phyloP scores from a whole-genome alignment of 2,888 invertebrate species.

The Heliconius charithonia region DNA sequence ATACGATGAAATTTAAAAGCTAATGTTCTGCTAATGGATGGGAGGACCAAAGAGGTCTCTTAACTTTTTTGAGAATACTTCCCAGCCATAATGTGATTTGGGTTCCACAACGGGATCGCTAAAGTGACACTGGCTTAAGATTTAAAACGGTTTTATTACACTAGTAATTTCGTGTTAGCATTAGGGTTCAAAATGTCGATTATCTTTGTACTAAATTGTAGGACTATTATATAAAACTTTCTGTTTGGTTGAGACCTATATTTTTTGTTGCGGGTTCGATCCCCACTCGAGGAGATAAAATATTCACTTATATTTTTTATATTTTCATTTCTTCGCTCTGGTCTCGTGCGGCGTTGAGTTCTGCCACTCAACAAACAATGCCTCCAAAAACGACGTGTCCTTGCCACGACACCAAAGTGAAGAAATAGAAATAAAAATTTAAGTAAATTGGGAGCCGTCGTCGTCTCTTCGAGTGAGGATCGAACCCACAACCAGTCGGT shows the following conservation, averaged over 20 bases:
- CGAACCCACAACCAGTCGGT: too few species aligned
- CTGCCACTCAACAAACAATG: too few species aligned
- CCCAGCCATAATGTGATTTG: slow-evolving; percentile 25
- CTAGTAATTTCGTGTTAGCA: neutral
- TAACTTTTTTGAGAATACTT: slow-evolving; percentile 32
- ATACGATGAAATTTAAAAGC: slow-evolving; percentile 41
- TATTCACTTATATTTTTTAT: too few species aligned
- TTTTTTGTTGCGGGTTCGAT: neutral
- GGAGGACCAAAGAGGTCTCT: slow-evolving; percentile 37
- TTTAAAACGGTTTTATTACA: slow-evolving; percentile 21
- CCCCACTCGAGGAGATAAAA: neutral
- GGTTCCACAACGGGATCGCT: slow-evolving; percentile 8
- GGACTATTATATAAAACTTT: neutral
- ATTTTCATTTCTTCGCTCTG: too few species aligned
- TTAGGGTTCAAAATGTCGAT: neutral
- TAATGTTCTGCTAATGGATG: slow-evolving; percentile 44
- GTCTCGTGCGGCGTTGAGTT: too few species aligned
- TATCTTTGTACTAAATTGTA: neutral
- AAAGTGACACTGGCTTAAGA: slow-evolving; percentile 17
- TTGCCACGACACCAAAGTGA: too few species aligned
- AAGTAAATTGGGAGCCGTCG: too few species aligned
- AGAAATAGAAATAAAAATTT: too few species aligned
- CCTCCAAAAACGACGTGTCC: too few species aligned
- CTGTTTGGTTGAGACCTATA: neutral
- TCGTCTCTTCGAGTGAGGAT: too few species aligned